Conservation (phyloP, 2,113 vertebrate genomes). For the Psittacus erithacus region DNA sequence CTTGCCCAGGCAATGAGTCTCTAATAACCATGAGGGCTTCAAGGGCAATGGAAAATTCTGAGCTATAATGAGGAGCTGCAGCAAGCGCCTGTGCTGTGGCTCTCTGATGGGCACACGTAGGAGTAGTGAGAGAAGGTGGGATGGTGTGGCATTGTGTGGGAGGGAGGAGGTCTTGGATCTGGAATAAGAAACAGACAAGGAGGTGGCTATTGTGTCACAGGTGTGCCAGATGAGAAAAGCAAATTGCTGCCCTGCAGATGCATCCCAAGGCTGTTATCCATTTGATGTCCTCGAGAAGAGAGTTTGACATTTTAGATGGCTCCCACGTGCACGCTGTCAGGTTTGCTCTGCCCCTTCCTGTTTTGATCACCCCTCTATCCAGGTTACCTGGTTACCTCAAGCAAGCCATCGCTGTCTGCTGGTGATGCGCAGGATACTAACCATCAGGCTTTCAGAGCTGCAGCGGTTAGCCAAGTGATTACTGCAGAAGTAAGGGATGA, state of each 20-base stretch:
- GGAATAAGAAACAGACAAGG: slow-evolving; percentile 16
- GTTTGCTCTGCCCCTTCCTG: background rate
- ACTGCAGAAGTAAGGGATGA: background rate
- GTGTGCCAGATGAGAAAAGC: background rate
- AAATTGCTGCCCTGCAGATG: background rate
- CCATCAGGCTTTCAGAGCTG: background rate
- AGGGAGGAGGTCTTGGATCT: background rate
- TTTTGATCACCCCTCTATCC: background rate
- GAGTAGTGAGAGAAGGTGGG: background rate
- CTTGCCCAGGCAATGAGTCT: slow-evolving; percentile 9
- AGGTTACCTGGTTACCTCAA: background rate
- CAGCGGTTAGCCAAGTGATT: background rate
- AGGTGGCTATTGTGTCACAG: background rate
- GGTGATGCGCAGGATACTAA: background rate
- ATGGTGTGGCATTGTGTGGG: background rate
- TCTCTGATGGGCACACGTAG: background rate
- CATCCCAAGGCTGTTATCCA: background rate
- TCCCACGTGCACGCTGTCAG: background rate
- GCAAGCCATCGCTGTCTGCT: background rate
- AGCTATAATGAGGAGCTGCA: slow-evolving; percentile 38
- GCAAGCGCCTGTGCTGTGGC: background rate
- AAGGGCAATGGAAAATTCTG: slow-evolving; percentile 53
- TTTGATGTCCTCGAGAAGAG: background rate
- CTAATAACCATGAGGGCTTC: slow-evolving; percentile 55
- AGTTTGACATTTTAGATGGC: background rate